These are phyloP conservation scores for Guaruba guarouba DNA, from an alignment of 2,113 vertebrate species.

Conservation along the genomic window DNA sequence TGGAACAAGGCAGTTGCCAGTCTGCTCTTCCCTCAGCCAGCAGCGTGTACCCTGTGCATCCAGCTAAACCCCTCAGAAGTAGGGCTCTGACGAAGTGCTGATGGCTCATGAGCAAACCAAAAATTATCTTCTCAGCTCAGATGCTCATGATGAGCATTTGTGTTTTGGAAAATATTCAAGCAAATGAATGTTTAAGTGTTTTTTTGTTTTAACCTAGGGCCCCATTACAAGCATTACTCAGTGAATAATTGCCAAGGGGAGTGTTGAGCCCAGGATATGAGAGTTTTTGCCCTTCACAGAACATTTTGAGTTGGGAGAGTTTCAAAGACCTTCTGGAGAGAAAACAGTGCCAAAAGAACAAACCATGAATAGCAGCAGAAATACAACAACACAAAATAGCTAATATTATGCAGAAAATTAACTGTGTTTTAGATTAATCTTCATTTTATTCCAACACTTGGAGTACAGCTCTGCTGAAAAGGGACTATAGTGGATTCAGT, in stretches of 20 bases:
- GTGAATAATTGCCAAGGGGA: background rate
- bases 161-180: background rate
- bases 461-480: background rate
- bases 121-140: constrained; percentile 8
- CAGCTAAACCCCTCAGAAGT: background rate
- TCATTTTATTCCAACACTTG: background rate
- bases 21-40: background rate
- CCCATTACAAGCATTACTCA: background rate
- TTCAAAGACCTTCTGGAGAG: background rate
- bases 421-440: background rate
- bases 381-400: background rate
- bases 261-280: background rate
- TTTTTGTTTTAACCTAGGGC: background rate
- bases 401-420: background rate
- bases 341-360: background rate
- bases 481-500: background rate
- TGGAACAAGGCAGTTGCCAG: background rate
- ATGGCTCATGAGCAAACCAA: background rate
- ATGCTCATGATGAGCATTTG: background rate
- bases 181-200: background rate
- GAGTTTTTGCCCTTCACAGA: background rate
- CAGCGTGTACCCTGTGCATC: fast-evolving
- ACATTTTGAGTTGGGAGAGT: background rate
- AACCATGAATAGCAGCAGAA: background rate
- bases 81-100: background rate